These are phyloP conservation scores for Tipula confusa DNA, from an alignment of 2,888 invertebrate species.

Conservation along the genomic window DNA sequence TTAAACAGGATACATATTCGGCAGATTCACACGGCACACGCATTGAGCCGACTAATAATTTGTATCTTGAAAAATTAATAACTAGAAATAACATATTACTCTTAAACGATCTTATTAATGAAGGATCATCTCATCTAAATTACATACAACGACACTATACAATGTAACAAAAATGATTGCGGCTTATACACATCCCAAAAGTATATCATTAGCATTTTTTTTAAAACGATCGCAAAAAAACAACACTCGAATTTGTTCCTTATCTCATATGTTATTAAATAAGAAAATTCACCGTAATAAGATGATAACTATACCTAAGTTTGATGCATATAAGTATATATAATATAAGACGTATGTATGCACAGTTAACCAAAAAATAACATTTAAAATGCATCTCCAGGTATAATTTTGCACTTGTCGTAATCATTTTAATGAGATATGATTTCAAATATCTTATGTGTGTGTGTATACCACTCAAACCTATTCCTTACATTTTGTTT, in stretches of 20 bases:
- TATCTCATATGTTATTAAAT: neutral
- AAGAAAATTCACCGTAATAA: neutral
- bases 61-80: no score
- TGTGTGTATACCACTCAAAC: neutral
- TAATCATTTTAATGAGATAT: neutral
- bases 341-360: neutral
- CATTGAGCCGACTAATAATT: no score
- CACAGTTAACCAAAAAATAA: neutral
- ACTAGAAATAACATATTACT: neutral
- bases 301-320: neutral
- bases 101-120: neutral
- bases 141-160: neutral
- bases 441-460: neutral
- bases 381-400: neutral
- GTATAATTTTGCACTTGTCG: conserved; percentile 20
- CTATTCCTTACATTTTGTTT: neutral
- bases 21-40: no score
- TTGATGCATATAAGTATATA: no score
- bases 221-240: neutral
- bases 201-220: neutral
- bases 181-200: neutral
- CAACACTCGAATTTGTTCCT: neutral
- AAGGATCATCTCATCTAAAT: neutral
- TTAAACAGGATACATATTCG: no score
- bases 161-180: neutral